phyloP scores from a whole-genome alignment of 2,888 invertebrate species.

The Sarcophaga caerulescens region DNA sequence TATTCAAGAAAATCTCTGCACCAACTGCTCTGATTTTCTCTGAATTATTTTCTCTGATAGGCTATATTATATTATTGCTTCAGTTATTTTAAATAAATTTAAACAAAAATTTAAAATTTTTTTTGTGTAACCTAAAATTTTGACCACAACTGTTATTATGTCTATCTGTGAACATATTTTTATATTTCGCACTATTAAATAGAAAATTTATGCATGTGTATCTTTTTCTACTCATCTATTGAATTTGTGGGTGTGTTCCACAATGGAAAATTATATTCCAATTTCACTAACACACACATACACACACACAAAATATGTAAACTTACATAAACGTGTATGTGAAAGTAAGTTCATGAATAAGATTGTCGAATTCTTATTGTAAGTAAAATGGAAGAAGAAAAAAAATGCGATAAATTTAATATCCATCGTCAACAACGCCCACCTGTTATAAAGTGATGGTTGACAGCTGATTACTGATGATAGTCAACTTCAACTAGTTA shows the following conservation, averaged over 20 bases:
- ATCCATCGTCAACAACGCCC: too few relatives aligned
- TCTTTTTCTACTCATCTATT: not conserved
- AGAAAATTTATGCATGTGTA: not conserved
- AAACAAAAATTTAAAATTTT: too few relatives aligned
- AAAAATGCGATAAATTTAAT: too few relatives aligned
- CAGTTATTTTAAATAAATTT: too few relatives aligned
- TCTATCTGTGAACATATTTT: not conserved
- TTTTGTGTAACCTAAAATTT: not conserved
- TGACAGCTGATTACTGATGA: too few relatives aligned
- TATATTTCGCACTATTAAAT: not conserved
- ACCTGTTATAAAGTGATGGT: too few relatives aligned
- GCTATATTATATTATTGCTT: too few relatives aligned
- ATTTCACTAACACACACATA: not conserved
- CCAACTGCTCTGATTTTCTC: too few relatives aligned
- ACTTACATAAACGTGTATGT: not conserved
- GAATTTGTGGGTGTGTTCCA: slow-evolving; percentile 28
- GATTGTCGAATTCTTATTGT: slow-evolving; percentile 1
- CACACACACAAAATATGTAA: not conserved
- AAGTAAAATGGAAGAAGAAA: too few relatives aligned
- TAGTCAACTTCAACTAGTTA: too few relatives aligned
- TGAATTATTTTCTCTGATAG: too few relatives aligned
- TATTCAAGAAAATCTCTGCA: too few relatives aligned
- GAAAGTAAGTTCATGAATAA: not conserved
- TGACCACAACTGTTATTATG: not conserved
- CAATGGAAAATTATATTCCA: slow-evolving; percentile 14